Percentiles rank a stretch among this genome's conserved stretches.
Evolutionary conservation across 2,797 vertebrate species (phyloP).

Genomic region (Sebastolobus altivelis): DNA sequence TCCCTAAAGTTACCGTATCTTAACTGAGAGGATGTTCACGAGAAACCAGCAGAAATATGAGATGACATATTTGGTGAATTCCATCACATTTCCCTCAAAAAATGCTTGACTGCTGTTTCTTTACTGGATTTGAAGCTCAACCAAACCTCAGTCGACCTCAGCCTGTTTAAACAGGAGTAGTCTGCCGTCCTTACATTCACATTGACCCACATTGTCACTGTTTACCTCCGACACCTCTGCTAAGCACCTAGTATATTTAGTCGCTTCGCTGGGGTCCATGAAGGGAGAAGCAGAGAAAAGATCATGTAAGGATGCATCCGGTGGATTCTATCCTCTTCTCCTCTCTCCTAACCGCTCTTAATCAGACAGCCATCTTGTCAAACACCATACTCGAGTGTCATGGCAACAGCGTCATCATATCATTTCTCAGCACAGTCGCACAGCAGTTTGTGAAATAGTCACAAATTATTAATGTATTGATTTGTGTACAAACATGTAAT

Average conservation of each 20-base stretch:
- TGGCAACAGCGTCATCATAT: background rate
- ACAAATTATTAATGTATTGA: too few relatives aligned
- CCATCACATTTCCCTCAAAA: background rate
- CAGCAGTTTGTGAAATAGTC: too few relatives aligned
- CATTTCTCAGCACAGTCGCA: background rate
- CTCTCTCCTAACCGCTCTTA: background rate
- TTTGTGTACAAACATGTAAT: too few relatives aligned
- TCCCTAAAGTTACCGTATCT: constrained; percentile 3
- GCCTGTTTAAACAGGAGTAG: background rate
- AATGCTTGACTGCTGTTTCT: background rate
- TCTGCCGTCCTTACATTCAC: constrained; percentile 24
- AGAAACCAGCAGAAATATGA: constrained; percentile 18
- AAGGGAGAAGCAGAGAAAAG: constrained; percentile 38
- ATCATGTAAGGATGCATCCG: constrained; percentile 47
- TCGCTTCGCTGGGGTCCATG: constrained; percentile 7
- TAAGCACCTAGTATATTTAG: constrained; percentile 54
- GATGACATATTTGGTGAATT: constrained; percentile 19
- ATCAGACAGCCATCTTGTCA: background rate
- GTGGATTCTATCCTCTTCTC: constrained; percentile 4
- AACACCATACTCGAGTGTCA: background rate
- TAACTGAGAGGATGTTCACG: background rate
- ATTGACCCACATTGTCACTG: constrained; percentile 61
- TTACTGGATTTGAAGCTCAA: background rate
- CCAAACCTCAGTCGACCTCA: background rate
- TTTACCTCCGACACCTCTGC: constrained; percentile 26